Base-by-base conservation (phyloP, 1,140 invertebrate genomes). In the Aphaenogaster ashmeadi region DNA sequence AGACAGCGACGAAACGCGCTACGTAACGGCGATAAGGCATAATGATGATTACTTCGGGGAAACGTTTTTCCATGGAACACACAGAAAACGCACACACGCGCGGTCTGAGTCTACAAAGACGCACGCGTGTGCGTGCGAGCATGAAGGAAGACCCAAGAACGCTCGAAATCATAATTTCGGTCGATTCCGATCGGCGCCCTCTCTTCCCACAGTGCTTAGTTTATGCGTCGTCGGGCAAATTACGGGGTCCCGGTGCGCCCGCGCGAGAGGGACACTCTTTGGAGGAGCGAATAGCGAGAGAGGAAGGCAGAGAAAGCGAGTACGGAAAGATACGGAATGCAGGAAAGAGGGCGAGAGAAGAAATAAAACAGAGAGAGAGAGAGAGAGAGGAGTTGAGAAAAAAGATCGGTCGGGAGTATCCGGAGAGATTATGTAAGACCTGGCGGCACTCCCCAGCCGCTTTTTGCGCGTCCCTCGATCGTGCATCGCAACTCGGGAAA, bases 21-120 rank as follows among this genome's bases (percentile, higher is more conserved):
- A 38, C 9, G 58, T 71, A 84, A 78, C 79, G 44, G 44, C 85
- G 90, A 90, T 87, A 87, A 86, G 58, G 36, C 41, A 66, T 90
- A 92, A 92, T 87, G 91, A 92, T 90, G 86, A 92, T 92, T 90
- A 78, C 85, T 92, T 92, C 91, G 88, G 5, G 62, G 87, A 92
- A 92, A 77, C 33, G 6, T 69, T 87, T 69, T 87, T 67, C 77
- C 33, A 4, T 77, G 38, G 27, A 38, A 41, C 13, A 44, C 44
- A 60, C 41, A n/a, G 27, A 66, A 15, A 33, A 44, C 21, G 52
- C 13, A 33, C n/a, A 44, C 54, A 33, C 54, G 52, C 54, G 41
- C 15, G 52, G n/a, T 6, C 54, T 4, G 9, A 8, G 5, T 78
- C 41, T 78, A 79, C 13, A 33, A 36, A 75, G 18, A 62, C 47